Conservation (phyloP, 2,888 invertebrate genomes). For the Eueremaeus valkanovi region DNA sequence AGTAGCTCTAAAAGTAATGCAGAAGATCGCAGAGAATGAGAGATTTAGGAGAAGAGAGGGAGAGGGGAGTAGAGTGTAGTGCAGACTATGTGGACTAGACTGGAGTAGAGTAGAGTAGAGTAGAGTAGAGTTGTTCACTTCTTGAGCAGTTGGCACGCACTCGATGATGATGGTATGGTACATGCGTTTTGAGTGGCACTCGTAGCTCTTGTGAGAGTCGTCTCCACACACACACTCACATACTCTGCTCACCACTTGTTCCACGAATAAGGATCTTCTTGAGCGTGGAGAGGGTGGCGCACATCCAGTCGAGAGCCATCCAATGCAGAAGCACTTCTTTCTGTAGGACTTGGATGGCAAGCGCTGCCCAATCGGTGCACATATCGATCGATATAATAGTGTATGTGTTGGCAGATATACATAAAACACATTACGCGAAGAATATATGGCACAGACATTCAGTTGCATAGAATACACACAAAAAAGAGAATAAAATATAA, state of each 20-base stretch:
- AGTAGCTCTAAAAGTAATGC: slow-evolving; percentile 18
- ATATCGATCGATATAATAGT: slow-evolving; percentile 21
- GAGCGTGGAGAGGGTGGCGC: slow-evolving; percentile 31
- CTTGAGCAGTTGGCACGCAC: slow-evolving; percentile 34
- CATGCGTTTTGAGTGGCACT: slow-evolving; percentile 37
- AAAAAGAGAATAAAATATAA: slow-evolving; percentile 18
- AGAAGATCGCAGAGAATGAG: not conserved
- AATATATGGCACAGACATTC: slow-evolving; percentile 14
- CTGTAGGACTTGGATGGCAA: slow-evolving; percentile 6
- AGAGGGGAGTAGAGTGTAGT: not conserved
- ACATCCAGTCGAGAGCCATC: slow-evolving; percentile 26
- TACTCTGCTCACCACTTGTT: slow-evolving; percentile 19
- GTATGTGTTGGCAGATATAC: not conserved
- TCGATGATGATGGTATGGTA: slow-evolving; percentile 25
- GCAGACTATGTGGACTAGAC: not conserved
- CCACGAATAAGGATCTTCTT: slow-evolving; percentile 35
- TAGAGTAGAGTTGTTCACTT: slow-evolving; percentile 24
- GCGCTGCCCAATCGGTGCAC: slow-evolving; percentile 32
- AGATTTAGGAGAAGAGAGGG: not conserved
- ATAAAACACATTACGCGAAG: not conserved
- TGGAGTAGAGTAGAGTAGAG: not conserved
- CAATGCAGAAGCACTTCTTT: slow-evolving; percentile 13
- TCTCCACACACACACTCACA: slow-evolving; percentile 8
- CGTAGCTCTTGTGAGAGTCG: slow-evolving; percentile 17
- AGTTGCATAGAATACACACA: not conserved